Base-by-base conservation (phyloP, 2,888 invertebrate genomes). In the Napeogenes sylphis region DNA sequence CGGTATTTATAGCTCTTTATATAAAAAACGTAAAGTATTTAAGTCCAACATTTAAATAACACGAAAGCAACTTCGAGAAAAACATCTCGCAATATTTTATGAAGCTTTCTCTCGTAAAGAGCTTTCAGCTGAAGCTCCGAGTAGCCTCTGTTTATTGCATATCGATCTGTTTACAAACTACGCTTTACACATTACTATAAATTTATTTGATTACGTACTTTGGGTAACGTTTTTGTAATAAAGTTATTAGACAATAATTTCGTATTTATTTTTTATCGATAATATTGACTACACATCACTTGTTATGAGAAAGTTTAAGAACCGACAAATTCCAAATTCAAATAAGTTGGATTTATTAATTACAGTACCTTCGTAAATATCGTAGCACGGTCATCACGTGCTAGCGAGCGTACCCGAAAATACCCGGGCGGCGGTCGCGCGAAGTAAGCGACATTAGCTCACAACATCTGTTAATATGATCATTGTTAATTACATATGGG, bases 401-500 rank as follows among this genome's bases (percentile, higher is more conserved):
- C 78, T 54, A 61, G 53, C 61, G 62, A 54, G 30, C 61, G 60
- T 61, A 79, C 83, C 88, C 89, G 84, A 90, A 90, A 90, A 90
- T 90, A 90, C 87, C 89, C 90, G 88, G 90, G 86, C 86, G 87
- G 87, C 87, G 78, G 81, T 80, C 85, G 87, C 86, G 72, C 74
- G 81, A 77, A 84, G 87, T 80, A 90, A 90, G 90, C 90, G 85
- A 87, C 86, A 87, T 73, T 86, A 90, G 90, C 89, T 84, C 90
- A 90, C 90, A 89, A 90, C 90, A 90, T 88, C 89, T 90, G 90
- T 90, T 90, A 90, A 90, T 90, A 89, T 89, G 87, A 89, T 87
- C 87, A 88, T 90, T 90, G 90, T 90, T 89, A 90, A 90, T 90
- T 90, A 91, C 91, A 90, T 90, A 89, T 90, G 86, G 87, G 88